phyloP scores from a whole-genome alignment of 2,888 invertebrate species.

The Agrilus biguttatus region DNA sequence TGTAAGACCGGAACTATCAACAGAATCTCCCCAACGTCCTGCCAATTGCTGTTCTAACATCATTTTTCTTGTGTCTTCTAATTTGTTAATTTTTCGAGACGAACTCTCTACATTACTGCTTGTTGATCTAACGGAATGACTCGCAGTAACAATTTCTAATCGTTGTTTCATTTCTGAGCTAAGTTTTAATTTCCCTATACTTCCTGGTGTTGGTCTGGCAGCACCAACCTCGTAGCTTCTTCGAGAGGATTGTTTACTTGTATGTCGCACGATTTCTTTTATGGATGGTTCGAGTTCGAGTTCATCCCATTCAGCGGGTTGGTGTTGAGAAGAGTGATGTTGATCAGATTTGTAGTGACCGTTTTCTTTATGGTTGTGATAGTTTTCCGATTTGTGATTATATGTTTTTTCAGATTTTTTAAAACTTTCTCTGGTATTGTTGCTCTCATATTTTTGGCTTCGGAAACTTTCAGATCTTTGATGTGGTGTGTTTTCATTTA shows the following conservation, averaged over 20 bases:
- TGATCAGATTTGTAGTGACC: conserved; percentile 7
- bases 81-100: conserved; percentile 58
- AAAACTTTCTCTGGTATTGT: no score
- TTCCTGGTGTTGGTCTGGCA: conserved; percentile 68
- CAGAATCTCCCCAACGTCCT: conserved; percentile 46
- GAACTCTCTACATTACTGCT: conserved; percentile 55
- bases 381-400: no score
- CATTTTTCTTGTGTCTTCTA: conserved; percentile 73
- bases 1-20: conserved; percentile 26
- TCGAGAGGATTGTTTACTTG: conserved; percentile 20
- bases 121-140: conserved; percentile 70
- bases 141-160: conserved; percentile 76
- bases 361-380: no score
- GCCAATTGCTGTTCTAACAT: conserved; percentile 76
- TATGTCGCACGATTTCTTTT: conserved; percentile 17
- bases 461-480: neutral
- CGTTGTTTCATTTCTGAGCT: conserved; percentile 87
- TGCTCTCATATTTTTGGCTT: no score
- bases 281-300: conserved; percentile 53
- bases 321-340: conserved; percentile 15
- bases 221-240: conserved; percentile 71
- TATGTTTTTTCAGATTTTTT: no score
- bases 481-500: conserved; percentile 6
- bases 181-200: conserved; percentile 78
- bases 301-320: conserved; percentile 66